Evolutionary conservation across 2,888 invertebrate species (phyloP).

Genomic region (Saturnia pavonia): DNA sequence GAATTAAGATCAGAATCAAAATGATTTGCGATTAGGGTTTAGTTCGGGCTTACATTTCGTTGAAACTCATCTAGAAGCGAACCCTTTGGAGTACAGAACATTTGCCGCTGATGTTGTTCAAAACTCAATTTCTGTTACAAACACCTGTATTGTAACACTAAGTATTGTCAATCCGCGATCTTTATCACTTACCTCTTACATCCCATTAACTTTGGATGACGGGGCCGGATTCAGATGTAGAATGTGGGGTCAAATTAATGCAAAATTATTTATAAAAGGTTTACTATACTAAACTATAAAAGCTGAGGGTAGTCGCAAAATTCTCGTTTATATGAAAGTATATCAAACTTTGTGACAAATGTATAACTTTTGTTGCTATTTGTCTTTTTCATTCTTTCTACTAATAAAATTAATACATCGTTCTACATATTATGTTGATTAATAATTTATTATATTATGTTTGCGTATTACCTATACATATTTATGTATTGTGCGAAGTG

Average conservation of each 20-base stretch:
- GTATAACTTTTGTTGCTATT: too few relatives aligned
- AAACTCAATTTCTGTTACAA: conserved; percentile 18
- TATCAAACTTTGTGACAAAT: too few relatives aligned
- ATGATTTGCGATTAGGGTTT: conserved; percentile 10
- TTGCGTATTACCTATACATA: too few relatives aligned
- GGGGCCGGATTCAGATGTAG: conserved; percentile 7
- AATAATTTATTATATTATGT: too few relatives aligned
- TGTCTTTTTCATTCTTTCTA: too few relatives aligned
- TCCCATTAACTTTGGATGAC: conserved; percentile 59
- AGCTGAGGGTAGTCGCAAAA: neutral
- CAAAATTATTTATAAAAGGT: neutral
- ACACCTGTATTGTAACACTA: conserved; percentile 24
- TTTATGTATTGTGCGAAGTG: too few relatives aligned
- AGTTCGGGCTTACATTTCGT: neutral
- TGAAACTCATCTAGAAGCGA: conserved; percentile 10
- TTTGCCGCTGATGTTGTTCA: conserved; percentile 12
- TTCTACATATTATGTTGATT: too few relatives aligned
- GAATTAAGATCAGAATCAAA: conserved; percentile 12
- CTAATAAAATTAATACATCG: too few relatives aligned
- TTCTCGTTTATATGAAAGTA: too few relatives aligned
- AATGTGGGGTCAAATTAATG: neutral
- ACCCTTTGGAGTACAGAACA: conserved; percentile 9
- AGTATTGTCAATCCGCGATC: conserved; percentile 40
- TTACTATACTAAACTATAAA: neutral
- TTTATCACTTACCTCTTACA: conserved; percentile 55